A percentile compares a stretch with the other conserved stretches of the same genome.
These are phyloP conservation scores for Percopsis omiscomaycus DNA, from an alignment of 2,797 vertebrate genomes.

Conservation along the genomic window DNA sequence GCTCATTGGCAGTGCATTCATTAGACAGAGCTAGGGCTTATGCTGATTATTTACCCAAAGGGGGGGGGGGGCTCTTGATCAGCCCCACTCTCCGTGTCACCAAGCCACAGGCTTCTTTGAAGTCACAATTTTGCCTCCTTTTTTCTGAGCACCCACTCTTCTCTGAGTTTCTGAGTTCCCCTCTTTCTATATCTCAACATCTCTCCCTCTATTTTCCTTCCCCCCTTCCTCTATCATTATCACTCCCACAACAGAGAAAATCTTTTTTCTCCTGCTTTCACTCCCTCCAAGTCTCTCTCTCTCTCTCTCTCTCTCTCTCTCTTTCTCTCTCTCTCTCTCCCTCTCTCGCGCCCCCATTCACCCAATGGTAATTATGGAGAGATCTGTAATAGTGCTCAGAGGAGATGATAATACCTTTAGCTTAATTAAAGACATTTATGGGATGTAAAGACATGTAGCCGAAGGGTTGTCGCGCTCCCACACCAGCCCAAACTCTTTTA, in stretches of 20 bases:
- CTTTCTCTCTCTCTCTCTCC: neutral
- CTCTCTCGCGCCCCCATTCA: slow-evolving; percentile 60
- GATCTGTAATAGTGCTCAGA: slow-evolving; percentile 77
- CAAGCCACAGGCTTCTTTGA: slow-evolving; percentile 61
- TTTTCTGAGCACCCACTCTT: slow-evolving; percentile 26
- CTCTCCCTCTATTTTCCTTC: slow-evolving; percentile 33
- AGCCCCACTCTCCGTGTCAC: slow-evolving; percentile 55
- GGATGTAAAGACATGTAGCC: slow-evolving; percentile 80
- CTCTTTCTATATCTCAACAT: slow-evolving; percentile 48
- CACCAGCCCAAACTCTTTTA: slow-evolving; percentile 60
- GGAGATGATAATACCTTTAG: slow-evolving; percentile 80
- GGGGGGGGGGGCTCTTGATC: slow-evolving; percentile 58
- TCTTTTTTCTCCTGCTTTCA: slow-evolving; percentile 27
- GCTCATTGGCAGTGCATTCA: slow-evolving; percentile 71
- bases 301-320: neutral
- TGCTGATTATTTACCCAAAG: slow-evolving; percentile 72
- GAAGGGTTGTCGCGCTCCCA: slow-evolving; percentile 66
- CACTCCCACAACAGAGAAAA: neutral
- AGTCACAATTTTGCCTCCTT: slow-evolving; percentile 50
- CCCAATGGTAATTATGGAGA: slow-evolving; percentile 79
- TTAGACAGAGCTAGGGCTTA: slow-evolving; percentile 71
- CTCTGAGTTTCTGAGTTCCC: slow-evolving; percentile 18
- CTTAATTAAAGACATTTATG: slow-evolving; percentile 84
- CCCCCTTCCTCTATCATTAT: slow-evolving; percentile 6
- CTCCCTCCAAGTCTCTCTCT: slow-evolving; percentile 4